Evolutionary conservation across 1,140 invertebrate species (phyloP), one percentile per base, ranked within the genome.

Genomic region (Apocrypta bakeri): DNA sequence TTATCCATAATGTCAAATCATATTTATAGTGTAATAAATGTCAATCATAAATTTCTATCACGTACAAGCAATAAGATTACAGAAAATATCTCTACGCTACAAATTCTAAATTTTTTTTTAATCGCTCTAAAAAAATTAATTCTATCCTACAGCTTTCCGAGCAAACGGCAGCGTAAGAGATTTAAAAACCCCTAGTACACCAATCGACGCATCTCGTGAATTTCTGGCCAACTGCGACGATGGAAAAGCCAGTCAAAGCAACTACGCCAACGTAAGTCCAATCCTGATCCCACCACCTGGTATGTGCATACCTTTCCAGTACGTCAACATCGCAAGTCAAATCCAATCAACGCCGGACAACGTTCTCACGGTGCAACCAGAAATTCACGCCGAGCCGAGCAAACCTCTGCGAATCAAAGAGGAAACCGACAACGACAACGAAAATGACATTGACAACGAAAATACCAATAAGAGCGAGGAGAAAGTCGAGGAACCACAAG

Each of bases 291-390:
- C 83, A 11, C 88, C 90, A 0, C 82, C 90, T 0, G 89, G 90
- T n/a, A 90, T 90, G 87, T 90, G 88, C 78, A 88, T 90, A 42
- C 90, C 90, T 12, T 75, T 79, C 14, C 85, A 91, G 42, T 90
- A 90, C 84, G 86, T 87, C 11, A 90, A 89, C 82, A 81, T 85
- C 37, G 80, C 40, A 6, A 83, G 76, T 1, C 66, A 79, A 77
- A n/a, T n/a, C n/a, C n/a, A 6, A 17, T 8, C 9, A 4, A 8
- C 42, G 17, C 37, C 24, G 27, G 48, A 37, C 21, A 71, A 27
- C 48, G n/a, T 79, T 12, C 48, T 82, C 17, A 73, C 78, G 9
- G 42, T 78, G 14, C 74, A 84, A 29, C 63, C 63, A 12, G 82
- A 82, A 48, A 68, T 69, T 25, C 78, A 79, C 31, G 12, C 74